Evolutionary conservation across 1,140 invertebrate species (phyloP).

Genomic region (Charaxes varanes): DNA sequence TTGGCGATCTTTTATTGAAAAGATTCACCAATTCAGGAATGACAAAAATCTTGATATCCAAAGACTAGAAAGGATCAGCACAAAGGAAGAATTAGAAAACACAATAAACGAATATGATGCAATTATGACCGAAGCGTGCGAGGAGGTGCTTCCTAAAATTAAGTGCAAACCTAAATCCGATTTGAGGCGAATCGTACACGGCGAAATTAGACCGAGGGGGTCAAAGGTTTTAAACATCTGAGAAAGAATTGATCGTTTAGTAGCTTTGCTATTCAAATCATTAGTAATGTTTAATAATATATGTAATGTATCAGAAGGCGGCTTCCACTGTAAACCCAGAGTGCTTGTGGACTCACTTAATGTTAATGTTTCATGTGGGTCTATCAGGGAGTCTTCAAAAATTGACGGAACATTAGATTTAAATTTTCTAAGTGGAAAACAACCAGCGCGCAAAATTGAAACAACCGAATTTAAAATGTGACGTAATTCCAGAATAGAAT

Average conservation of each 20-base stretch:
- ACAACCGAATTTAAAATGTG: slow-evolving; percentile 4
- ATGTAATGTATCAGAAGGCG: not conserved
- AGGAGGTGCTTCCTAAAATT: not conserved
- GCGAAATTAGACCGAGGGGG: not conserved
- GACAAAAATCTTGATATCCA: not conserved
- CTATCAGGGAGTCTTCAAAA: slow-evolving; percentile 3
- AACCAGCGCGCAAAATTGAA: slow-evolving; percentile 2
- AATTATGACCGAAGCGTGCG: not conserved
- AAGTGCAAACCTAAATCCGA: not conserved
- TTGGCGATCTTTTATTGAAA: not conserved
- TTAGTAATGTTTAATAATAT: slow-evolving; percentile 1
- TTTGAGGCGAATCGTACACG: not conserved
- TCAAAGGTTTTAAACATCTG: too few species aligned
- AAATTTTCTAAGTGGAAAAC: slow-evolving; percentile 20
- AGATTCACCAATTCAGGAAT: too few species aligned
- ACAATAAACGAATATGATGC: not conserved
- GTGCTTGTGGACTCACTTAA: slow-evolving; percentile 14
- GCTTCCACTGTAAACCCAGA: slow-evolving; percentile 24
- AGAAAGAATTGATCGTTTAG: too few species aligned
- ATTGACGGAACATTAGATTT: slow-evolving; percentile 11
- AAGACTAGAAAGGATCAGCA: not conserved
- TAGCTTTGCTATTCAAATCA: too few species aligned
- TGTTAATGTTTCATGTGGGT: slow-evolving; percentile 3
- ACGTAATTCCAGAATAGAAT: too few species aligned
- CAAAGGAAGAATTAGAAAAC: not conserved